Evolutionary conservation across 2,888 invertebrate genomes (phyloP).

Genomic region (Archaeoteleia sp.): DNA sequence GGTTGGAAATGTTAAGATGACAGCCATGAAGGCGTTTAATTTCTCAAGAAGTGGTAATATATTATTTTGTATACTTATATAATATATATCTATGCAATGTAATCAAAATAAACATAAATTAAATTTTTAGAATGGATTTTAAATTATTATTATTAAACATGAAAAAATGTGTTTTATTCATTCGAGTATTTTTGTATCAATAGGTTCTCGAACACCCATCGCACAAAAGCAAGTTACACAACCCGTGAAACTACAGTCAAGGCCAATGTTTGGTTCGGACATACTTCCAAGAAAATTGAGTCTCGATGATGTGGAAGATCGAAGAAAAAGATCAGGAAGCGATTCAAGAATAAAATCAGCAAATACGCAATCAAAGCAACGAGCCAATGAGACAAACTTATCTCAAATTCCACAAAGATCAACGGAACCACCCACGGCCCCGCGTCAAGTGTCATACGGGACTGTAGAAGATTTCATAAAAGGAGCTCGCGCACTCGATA

Average conservation of each 20-base stretch:
- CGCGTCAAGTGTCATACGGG: constrained; percentile 59
- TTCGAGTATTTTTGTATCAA: background rate
- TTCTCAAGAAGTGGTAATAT: constrained; percentile 59
- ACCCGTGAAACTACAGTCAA: constrained; percentile 46
- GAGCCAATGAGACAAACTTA: background rate
- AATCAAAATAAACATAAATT: background rate
- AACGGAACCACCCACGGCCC: constrained; percentile 21
- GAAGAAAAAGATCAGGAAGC: constrained; percentile 27
- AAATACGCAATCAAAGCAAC: constrained; percentile 23
- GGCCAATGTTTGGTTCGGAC: constrained; percentile 41
- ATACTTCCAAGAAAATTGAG: constrained; percentile 57
- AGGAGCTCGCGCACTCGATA: constrained; percentile 34
- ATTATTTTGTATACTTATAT: no score
- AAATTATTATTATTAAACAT: no score
- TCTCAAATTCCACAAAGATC: constrained; percentile 13
- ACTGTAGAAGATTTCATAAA: constrained; percentile 60
- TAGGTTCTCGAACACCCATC: constrained; percentile 31
- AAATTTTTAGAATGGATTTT: constrained; percentile 4
- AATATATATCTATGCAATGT: constrained; percentile 1
- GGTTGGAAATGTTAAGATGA: constrained; percentile 77
- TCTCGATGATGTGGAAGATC: constrained; percentile 50
- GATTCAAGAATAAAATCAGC: constrained; percentile 25
- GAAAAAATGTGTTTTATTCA: no score
- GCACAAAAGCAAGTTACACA: constrained; percentile 37
- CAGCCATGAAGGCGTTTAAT: constrained; percentile 77